phyloP scores from a whole-genome alignment of 2,797 vertebrate species.

The Phalloptychus januarius region DNA sequence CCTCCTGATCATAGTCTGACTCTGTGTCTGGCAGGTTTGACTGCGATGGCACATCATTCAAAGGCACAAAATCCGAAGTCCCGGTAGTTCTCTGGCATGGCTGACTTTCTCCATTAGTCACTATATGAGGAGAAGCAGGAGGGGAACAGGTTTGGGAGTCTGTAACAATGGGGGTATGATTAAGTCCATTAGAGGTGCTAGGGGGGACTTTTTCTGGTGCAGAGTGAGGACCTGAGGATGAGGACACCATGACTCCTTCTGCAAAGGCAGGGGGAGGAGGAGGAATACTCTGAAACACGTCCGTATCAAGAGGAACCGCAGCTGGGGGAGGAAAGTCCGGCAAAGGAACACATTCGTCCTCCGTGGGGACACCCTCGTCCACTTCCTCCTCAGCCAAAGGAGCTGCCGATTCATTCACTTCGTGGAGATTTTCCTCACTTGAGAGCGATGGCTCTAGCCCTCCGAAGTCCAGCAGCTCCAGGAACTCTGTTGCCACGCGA shows the following conservation, averaged over 20 bases:
- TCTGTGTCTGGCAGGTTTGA: constrained; percentile 81
- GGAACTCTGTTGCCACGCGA: constrained; percentile 89
- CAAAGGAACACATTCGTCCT: constrained; percentile 80
- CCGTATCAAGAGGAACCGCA: constrained; percentile 68
- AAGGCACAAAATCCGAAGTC: constrained; percentile 54
- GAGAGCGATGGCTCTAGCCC: constrained; percentile 85
- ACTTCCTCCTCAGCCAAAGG: constrained; percentile 87
- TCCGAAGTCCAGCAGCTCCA: constrained; percentile 91
- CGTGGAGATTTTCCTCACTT: constrained; percentile 86
- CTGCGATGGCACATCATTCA: constrained; percentile 70
- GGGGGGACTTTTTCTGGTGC: constrained; percentile 29
- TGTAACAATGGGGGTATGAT: constrained; percentile 15
- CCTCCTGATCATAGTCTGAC: constrained; percentile 92
- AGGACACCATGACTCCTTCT: constrained; percentile 55
- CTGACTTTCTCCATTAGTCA: constrained; percentile 57
- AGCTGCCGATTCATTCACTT: constrained; percentile 81
- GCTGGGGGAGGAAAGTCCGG: constrained; percentile 71
- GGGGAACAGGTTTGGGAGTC: constrained; percentile 34
- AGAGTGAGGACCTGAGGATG: constrained; percentile 39
- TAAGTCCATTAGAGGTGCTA: constrained; percentile 38
- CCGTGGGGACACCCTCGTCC: constrained; percentile 87
- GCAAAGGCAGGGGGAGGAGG: constrained; percentile 81
- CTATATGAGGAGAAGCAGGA: constrained; percentile 25
- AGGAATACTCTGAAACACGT: constrained; percentile 75
- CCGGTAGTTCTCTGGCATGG: constrained; percentile 30